Evolutionary conservation across 2,113 vertebrate species (phyloP).

Genomic region (Pedionomus torquatus): DNA sequence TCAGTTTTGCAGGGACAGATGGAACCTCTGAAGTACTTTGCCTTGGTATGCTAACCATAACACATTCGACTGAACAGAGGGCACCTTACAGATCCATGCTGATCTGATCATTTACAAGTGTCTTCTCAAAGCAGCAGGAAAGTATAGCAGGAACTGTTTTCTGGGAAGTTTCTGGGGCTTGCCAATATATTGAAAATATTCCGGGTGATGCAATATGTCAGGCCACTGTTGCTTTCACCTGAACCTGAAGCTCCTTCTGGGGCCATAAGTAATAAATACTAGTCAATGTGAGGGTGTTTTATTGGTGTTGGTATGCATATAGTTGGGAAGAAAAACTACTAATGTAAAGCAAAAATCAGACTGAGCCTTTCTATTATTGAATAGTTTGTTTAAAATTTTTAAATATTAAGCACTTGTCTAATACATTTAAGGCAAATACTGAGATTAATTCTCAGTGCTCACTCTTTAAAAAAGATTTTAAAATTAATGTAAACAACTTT

Average conservation of each 20-base stretch:
- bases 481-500: neutral
- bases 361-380: neutral
- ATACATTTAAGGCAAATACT: neutral
- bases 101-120: neutral
- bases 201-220: neutral
- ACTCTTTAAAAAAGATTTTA: neutral
- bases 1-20: neutral
- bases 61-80: neutral
- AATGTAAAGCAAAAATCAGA: neutral
- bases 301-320: neutral
- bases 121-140: neutral
- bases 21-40: neutral
- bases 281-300: neutral
- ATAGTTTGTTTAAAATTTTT: neutral
- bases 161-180: neutral
- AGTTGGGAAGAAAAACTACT: neutral
- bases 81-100: neutral
- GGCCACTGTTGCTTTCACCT: too few relatives aligned
- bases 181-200: neutral
- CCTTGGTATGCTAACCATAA: neutral
- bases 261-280: neutral
- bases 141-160: neutral
- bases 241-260: neutral
- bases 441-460: neutral
- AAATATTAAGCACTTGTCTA: neutral